phyloP scores from a whole-genome alignment of 2,113 vertebrate genomes.

The Solenodon paradoxus region DNA sequence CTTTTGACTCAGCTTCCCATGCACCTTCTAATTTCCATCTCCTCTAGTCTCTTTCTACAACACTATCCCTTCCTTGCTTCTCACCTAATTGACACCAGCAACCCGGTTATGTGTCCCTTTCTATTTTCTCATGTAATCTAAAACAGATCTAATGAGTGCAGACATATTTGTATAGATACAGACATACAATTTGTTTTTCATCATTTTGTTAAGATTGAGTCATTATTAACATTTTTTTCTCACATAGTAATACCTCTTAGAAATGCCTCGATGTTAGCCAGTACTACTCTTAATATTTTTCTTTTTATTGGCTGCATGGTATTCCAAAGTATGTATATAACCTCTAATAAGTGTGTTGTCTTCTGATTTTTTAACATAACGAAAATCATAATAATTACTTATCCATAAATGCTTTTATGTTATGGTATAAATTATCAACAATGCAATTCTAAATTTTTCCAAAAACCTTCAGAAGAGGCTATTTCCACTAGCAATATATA shows the following conservation, averaged over 20 bases:
- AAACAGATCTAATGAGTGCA: not conserved
- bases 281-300: not conserved
- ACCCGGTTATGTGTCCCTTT: not conserved
- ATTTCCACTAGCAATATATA: not conserved
- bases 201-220: not conserved
- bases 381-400: not conserved
- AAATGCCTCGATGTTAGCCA: not conserved
- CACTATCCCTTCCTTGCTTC: not conserved
- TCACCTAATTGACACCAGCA: not conserved
- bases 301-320: not conserved
- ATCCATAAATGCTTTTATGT: not conserved
- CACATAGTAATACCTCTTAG: not conserved
- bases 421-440: not conserved
- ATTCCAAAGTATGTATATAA: not conserved
- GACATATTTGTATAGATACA: not conserved
- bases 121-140: not conserved
- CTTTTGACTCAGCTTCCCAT: too few species aligned
- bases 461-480: not conserved
- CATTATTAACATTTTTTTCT: not conserved
- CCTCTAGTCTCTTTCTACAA: not conserved
- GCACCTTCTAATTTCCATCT: too few species aligned
- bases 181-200: not conserved
- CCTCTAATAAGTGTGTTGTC: not conserved
- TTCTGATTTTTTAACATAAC: not conserved
- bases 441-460: not conserved